These are phyloP conservation scores for Saguinus imperator DNA, from an alignment of 2,113 vertebrate species.

Conservation along the genomic window DNA sequence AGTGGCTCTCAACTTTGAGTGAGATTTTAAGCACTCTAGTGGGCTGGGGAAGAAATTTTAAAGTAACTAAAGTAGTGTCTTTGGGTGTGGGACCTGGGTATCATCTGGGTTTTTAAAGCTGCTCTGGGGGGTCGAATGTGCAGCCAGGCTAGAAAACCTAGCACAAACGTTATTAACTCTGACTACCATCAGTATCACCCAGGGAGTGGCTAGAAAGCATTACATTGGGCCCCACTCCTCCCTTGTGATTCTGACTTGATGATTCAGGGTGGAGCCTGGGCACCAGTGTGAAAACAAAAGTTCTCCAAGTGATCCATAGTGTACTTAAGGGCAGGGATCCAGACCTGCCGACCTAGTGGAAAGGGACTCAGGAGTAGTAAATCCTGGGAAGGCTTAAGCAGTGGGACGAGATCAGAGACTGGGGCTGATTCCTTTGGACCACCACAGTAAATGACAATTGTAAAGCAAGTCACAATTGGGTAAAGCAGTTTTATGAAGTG, in stretches of 20 bases:
- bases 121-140: background rate
- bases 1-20: background rate
- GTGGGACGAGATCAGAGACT: accelerated
- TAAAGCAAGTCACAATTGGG: background rate
- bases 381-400: background rate
- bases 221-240: background rate
- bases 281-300: background rate
- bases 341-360: background rate
- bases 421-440: background rate
- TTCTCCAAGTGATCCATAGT: too few relatives aligned
- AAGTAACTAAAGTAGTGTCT: background rate
- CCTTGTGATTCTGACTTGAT: background rate
- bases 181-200: background rate
- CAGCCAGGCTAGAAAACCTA: background rate
- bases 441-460: background rate
- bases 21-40: background rate
- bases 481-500: background rate
- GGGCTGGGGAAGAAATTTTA: background rate
- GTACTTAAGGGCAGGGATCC: background rate
- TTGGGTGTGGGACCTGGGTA: background rate
- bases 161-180: background rate
- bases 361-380: background rate
- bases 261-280: background rate
- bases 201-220: background rate
- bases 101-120: background rate